Base-by-base conservation (phyloP, 2,888 invertebrate species). In the Gymnoscelis rufifasciata region DNA sequence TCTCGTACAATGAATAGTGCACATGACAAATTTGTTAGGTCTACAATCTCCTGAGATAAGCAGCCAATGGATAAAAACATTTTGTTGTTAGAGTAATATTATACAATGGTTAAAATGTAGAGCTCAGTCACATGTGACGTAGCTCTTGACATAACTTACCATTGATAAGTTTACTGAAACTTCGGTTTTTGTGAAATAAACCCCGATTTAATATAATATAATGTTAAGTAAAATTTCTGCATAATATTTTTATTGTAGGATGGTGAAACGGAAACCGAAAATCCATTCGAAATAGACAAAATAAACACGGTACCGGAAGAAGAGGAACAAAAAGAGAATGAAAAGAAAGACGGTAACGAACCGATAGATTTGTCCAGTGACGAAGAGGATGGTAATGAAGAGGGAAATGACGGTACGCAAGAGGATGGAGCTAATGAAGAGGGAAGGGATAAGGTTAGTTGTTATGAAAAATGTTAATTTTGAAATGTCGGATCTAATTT, bases 211-310 rank as follows among this genome's bases (percentile, higher is more conserved):
- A 26, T 28, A n/a, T 10, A 28, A 2, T 1, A 23, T 23, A 6
- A 23, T 23, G 4, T 5, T 6, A 30, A 30, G 8, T 30, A 1
- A 13, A 30, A 13, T 29, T 30, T 4, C 30, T n/a, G n/a, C n/a
- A n/a, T n/a, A n/a, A n/a, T n/a, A n/a, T 19, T 19, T 19, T 24
- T 24, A 5, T 30, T 3, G 24, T 27, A 53, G 51, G 91, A 91
- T 19, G 90, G 91, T 36, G 90, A 90, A 62, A 88, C 83, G 7
- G 89, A 90, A 46, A 92, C 93, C 19, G 93, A 95, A 54, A 94
- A 96, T 90, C 95, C 95, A 0, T 95, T 96, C 66, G 96, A 96
- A 71, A 92, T 95, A 50, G 95, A 96, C 62, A 88, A 90, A 8
- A 94, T 94, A 72, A 93, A 90, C 47, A 70, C 35, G 0, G 30